Evolutionary conservation across 2,797 vertebrate species (phyloP).

Genomic region (Eleutherodactylus coqui): DNA sequence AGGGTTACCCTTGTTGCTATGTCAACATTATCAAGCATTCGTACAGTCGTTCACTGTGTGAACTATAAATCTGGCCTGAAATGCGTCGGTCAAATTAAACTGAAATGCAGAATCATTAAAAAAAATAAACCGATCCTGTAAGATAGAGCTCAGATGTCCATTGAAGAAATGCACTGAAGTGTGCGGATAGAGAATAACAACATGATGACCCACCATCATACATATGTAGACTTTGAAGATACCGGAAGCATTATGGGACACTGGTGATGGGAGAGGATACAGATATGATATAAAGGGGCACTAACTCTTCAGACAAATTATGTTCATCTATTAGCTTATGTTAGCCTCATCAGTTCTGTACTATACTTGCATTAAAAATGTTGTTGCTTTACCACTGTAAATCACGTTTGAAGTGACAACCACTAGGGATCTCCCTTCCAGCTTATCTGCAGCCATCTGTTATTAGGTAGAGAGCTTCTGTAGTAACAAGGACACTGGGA

Average conservation of each 20-base stretch:
- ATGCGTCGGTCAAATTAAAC: neutral
- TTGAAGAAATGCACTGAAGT: neutral
- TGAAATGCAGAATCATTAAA: neutral
- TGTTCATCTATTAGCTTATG: no score
- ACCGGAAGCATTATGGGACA: neutral
- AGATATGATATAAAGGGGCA: neutral
- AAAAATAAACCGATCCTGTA: neutral
- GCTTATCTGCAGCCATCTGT: no score
- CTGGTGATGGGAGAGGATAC: neutral
- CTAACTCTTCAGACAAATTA: no score
- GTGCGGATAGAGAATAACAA: neutral
- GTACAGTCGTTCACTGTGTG: neutral
- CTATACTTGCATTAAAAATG: no score
- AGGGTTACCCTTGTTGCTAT: slow-evolving; percentile 42
- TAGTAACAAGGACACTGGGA: no score
- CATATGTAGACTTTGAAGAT: neutral
- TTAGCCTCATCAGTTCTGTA: no score
- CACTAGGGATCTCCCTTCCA: no score
- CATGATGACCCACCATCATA: neutral
- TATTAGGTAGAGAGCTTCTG: no score
- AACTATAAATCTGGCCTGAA: neutral
- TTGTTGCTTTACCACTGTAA: no score
- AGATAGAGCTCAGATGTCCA: neutral
- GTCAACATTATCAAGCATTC: neutral
- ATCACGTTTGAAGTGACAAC: no score